Evolutionary conservation across 2,113 vertebrate genomes (phyloP).

Genomic region (Deroptyus accipitrinus): DNA sequence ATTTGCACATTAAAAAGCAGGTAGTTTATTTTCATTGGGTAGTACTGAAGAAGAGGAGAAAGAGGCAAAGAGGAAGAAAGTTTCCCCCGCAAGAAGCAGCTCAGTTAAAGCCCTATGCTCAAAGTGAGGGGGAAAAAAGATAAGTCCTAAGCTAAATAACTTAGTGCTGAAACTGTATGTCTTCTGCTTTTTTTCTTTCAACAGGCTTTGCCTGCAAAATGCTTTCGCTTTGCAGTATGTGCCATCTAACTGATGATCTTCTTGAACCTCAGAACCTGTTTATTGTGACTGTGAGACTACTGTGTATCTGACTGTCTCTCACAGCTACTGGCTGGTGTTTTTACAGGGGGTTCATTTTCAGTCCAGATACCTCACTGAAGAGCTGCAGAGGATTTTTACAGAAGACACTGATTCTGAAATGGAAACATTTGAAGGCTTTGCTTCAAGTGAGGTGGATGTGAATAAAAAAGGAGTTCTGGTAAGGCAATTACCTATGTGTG

Average conservation of each 20-base stretch:
- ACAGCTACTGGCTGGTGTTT: background rate
- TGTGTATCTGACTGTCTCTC: background rate
- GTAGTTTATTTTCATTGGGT: background rate
- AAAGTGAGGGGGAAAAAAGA: background rate
- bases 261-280: background rate
- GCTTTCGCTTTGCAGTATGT: background rate
- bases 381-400: slow-evolving; percentile 84
- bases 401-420: slow-evolving; percentile 89
- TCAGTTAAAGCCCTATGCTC: background rate
- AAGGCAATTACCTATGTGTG: background rate
- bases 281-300: background rate
- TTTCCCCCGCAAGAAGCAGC: background rate
- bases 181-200: background rate
- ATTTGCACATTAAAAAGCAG: background rate
- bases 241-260: background rate
- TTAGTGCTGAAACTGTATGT: background rate
- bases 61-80: background rate
- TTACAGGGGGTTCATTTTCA: slow-evolving; percentile 75
- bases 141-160: background rate
- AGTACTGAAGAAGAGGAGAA: background rate
- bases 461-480: slow-evolving; percentile 64
- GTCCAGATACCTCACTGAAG: slow-evolving; percentile 82
- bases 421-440: slow-evolving; percentile 87
- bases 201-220: background rate
- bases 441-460: slow-evolving; percentile 52